Conservation (phyloP, 2,888 invertebrate species). For the Stegophylla sp. region DNA sequence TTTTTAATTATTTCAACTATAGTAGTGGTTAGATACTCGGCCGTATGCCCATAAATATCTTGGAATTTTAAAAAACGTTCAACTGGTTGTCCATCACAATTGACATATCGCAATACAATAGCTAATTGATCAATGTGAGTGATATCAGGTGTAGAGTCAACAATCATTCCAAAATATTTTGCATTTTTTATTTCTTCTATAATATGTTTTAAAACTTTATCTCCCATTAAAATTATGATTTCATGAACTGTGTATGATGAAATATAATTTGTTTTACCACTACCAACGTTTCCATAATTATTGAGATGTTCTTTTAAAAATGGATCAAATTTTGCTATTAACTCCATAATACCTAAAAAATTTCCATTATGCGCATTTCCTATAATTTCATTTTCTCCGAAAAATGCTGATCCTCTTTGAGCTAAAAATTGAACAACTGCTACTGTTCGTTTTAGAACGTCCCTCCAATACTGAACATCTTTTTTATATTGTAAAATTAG, state of each 20-base stretch:
- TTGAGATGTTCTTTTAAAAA: neutral
- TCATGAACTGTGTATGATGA: neutral
- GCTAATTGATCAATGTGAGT: constrained; percentile 1
- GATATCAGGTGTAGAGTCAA: constrained; percentile 18
- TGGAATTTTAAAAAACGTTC: neutral
- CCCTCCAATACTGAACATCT: constrained; percentile 2
- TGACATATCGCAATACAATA: neutral
- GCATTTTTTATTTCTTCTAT: constrained; percentile 15
- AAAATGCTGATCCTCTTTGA: constrained; percentile 14
- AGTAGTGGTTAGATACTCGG: neutral
- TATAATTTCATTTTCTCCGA: constrained; percentile 14
- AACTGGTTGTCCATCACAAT: neutral
- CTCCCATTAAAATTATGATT: neutral
- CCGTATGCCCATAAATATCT: neutral
- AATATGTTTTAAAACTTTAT: constrained; percentile 1
- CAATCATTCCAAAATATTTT: constrained; percentile 23
- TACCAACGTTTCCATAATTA: neutral
- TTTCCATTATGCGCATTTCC: constrained; percentile 1
- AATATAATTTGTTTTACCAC: constrained; percentile 13
- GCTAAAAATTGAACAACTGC: constrained; percentile 15
- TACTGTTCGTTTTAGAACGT: constrained; percentile 13
- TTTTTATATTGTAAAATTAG: constrained; percentile 4
- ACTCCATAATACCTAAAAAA: constrained; percentile 7
- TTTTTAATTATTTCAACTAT: no score
- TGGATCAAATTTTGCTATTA: neutral